phyloP scores from a whole-genome alignment of 2,113 vertebrate species.

The Malurus cyaneus region DNA sequence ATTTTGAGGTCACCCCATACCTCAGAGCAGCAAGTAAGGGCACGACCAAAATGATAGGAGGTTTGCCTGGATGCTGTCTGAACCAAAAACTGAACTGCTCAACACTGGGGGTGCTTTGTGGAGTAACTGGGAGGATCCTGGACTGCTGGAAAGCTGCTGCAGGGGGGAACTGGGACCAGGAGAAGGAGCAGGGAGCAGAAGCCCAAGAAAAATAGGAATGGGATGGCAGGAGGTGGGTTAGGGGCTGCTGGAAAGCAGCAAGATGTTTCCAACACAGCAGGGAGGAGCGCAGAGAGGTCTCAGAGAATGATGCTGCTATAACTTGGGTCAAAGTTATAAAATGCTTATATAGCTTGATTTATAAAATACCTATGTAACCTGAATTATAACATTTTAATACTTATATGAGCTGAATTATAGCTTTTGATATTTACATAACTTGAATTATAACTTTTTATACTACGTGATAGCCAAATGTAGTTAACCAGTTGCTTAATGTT shows the following conservation, averaged over 20 bases:
- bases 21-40: background rate
- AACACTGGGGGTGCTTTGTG: background rate
- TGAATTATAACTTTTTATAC: too few species aligned
- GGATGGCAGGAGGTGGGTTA: background rate
- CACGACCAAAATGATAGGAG: background rate
- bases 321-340: too few species aligned
- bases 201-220: background rate
- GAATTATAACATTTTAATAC: too few species aligned
- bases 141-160: background rate
- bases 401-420: too few species aligned
- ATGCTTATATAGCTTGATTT: too few species aligned
- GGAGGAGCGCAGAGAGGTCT: background rate
- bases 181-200: background rate
- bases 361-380: too few species aligned
- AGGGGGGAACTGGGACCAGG: background rate
- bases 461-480: too few species aligned
- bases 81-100: fast-evolving
- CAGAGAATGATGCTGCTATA: too few species aligned
- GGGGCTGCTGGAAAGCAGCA: background rate
- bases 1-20: background rate
- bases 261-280: background rate
- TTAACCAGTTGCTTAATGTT: too few species aligned
- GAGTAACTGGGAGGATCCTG: background rate
- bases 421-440: too few species aligned
- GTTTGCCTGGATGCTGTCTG: background rate